Percentiles rank a stretch among this genome's conserved stretches.
Evolutionary conservation across 1,140 invertebrate genomes (phyloP).

Genomic region (Polypedilum pembai): DNA sequence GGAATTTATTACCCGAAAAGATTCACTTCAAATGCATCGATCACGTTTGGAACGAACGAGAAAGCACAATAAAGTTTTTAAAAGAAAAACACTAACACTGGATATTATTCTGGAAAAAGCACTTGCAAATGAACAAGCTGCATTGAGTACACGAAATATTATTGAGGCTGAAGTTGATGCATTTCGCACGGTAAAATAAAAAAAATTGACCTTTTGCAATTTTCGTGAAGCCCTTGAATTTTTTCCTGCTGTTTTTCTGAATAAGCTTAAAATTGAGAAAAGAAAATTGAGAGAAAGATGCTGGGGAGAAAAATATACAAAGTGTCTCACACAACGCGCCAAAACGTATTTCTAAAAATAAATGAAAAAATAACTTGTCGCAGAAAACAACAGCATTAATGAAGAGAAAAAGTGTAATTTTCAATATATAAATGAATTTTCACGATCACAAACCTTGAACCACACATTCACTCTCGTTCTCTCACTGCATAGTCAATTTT

Average conservation of each 20-base stretch:
- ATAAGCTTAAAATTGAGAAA: background rate
- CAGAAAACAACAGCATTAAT: background rate
- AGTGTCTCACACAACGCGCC: background rate
- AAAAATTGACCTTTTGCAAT: too few species aligned
- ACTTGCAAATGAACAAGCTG: background rate
- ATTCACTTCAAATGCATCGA: slow-evolving; percentile 32
- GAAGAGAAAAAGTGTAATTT: background rate
- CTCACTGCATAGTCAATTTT: background rate
- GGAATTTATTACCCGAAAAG: slow-evolving; percentile 42
- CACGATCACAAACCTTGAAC: slow-evolving; percentile 26
- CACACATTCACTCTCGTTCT: background rate
- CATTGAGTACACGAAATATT: background rate
- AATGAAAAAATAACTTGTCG: background rate
- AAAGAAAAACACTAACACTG: background rate
- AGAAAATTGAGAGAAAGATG: background rate
- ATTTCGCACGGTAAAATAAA: background rate
- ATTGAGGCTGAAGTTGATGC: background rate
- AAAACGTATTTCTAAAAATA: background rate
- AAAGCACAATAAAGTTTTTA: background rate
- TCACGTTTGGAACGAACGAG: background rate
- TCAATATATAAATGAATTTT: background rate
- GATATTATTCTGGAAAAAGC: background rate
- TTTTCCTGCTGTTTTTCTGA: background rate
- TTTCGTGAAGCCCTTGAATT: background rate
- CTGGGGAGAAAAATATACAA: background rate